Base-by-base conservation (phyloP, 2,113 vertebrate species). In the Alligator mississippiensis region DNA sequence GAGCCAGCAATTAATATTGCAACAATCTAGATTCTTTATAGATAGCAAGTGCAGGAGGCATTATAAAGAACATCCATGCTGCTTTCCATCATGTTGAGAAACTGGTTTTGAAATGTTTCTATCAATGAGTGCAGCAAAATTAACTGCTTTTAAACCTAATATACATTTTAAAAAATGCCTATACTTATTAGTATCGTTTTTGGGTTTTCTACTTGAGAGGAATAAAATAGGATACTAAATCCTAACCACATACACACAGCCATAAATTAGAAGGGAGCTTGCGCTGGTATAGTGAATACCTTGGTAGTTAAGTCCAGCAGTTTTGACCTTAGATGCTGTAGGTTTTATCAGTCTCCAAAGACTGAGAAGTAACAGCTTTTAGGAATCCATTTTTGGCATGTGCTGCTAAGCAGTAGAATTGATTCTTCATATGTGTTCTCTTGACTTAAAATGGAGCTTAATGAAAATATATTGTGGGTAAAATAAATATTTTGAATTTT, bases 1-100 rank as follows among this genome's bases (percentile, higher is more conserved):
- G 72, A 95, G 87, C 79, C 79, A 92, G 66, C 77, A 94, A 92
- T 96, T 96, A 96, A 80, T 96, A 84, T 66, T 77, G 66, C 80
- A 60, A 85, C 66, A 94, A 88, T 72, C 85, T 24, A 3, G 30
- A 86, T 77, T 38, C 11, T 47, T 8, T 47, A 47, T 47, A 47
- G 47, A 47, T 47, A 92, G 63, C 55, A 64, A 89, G 60, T 5
- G 0, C 0, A 15, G 59, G 80, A 87, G 78, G 59, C 83, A 87
- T 79, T 68, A 14, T 6, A 82, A 70, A 89, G 82, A 82, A 34
- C 25, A 3, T 8, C 81, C 59, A 47, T 21, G 1, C n/a, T 85
- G 79, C 62, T 80, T 90, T 54, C 75, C 24, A 85, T 79, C 58
- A 22, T 3, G 1, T 89, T 82, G 88, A 84, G 47, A 75, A 87